These are phyloP conservation scores for Pollicipes pollicipes DNA, from an alignment of 1,140 invertebrate genomes.

Conservation along the genomic window DNA sequence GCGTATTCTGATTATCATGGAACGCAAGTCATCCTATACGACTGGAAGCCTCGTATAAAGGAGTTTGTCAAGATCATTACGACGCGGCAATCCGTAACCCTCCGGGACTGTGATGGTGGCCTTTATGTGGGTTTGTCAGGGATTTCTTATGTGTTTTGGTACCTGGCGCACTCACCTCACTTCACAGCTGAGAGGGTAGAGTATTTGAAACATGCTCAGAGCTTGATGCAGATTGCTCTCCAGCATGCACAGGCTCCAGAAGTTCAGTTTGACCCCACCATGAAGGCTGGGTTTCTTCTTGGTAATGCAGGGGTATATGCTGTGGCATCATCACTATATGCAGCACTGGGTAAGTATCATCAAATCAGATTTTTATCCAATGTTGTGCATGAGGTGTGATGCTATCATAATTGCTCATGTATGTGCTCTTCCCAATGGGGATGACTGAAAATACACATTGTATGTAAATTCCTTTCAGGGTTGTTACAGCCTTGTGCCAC, in stretches of 20 bases:
- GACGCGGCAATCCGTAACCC: not conserved
- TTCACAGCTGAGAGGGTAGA: constrained; percentile 21
- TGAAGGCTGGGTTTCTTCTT: constrained; percentile 27
- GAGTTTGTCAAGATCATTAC: not conserved
- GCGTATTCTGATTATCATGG: not conserved
- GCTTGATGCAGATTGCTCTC: constrained; percentile 23
- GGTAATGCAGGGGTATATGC: constrained; percentile 30
- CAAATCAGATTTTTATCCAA: too few relatives aligned
- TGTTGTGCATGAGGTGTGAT: too few relatives aligned
- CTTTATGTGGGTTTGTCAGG: constrained; percentile 33
- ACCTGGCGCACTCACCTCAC: constrained; percentile 21
- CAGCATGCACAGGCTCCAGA: constrained; percentile 17
- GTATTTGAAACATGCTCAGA: constrained; percentile 22
- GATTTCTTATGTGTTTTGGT: constrained; percentile 30
- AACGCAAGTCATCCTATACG: not conserved
- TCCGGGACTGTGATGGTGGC: constrained; percentile 28
- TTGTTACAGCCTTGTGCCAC: too few relatives aligned
- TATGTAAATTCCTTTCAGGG: too few relatives aligned
- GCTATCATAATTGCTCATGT: too few relatives aligned
- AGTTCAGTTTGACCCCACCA: constrained; percentile 14
- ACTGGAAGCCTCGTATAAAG: not conserved
- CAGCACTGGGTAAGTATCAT: constrained; percentile 20
- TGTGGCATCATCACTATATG: constrained; percentile 25
- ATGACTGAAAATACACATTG: too few relatives aligned
- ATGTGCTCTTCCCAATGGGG: too few relatives aligned